Percentiles rank a stretch among this genome's conserved stretches.
phyloP scores from a whole-genome alignment of 2,797 vertebrate species.

The Sphaeramia orbicularis region DNA sequence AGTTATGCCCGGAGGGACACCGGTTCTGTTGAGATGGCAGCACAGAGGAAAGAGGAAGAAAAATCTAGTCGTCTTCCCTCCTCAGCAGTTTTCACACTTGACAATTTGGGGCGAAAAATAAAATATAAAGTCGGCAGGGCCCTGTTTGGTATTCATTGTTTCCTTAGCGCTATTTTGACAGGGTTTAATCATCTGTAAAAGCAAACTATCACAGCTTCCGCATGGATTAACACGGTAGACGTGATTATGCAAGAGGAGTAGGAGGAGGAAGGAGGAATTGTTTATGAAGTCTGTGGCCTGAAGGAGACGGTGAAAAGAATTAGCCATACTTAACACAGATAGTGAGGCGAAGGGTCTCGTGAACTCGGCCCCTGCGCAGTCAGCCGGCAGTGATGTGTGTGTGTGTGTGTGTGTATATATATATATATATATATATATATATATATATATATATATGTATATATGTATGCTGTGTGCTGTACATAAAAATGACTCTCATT shows the following conservation, averaged over 20 bases:
- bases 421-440: too few species aligned
- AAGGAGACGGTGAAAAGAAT: conserved; percentile 47
- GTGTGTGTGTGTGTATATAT: too few species aligned
- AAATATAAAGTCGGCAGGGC: conserved; percentile 28
- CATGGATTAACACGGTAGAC: conserved; percentile 59
- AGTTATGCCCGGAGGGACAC: conserved; percentile 31
- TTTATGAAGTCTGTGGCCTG: conserved; percentile 51
- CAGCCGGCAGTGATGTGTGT: background rate
- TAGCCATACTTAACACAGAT: conserved; percentile 35
- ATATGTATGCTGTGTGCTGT: background rate
- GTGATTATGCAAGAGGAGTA: conserved; percentile 58
- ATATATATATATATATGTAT: too few species aligned
- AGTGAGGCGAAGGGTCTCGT: background rate
- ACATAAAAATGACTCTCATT: conserved; percentile 7
- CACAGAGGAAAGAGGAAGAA: background rate
- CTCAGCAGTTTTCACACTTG: conserved; percentile 66
- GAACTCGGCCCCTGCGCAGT: conserved; percentile 10
- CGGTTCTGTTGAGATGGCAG: conserved; percentile 18
- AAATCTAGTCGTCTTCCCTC: conserved; percentile 27
- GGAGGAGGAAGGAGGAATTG: conserved; percentile 41
- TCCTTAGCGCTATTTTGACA: conserved; percentile 66
- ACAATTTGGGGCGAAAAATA: conserved; percentile 44
- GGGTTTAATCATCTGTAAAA: conserved; percentile 71
- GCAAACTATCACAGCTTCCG: conserved; percentile 59
- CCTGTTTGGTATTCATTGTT: conserved; percentile 70